Base-by-base conservation (phyloP, 2,113 vertebrate species). In the Actenoides lindsayi region DNA sequence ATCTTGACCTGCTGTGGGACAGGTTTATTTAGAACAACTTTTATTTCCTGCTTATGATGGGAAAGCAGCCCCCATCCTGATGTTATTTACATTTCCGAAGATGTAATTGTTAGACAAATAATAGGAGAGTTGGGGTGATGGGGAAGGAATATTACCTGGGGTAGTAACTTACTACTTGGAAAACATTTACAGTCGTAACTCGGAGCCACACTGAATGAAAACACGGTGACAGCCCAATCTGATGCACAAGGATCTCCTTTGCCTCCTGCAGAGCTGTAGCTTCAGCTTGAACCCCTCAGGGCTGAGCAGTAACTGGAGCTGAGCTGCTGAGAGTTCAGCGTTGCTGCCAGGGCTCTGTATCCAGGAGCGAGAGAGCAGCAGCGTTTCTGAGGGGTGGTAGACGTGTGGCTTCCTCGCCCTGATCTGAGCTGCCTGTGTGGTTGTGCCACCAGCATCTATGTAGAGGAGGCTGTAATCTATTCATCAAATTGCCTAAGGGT, bases 1-100 rank as follows among this genome's bases (percentile, higher is more conserved):
- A 89, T 44, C 75, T 46, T 92, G 83, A 81, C 94, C 92, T 97
- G 96, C 96, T 96, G 91, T 97, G 94, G 93, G 65, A 97, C 93
- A 91, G 91, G 91, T 97, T 97, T 97, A 96, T 97, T 97, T 62
- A 82, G 64, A 96, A 82, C 31, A 6, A 77, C 46, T 80, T 90
- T 57, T 69, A 91, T 77, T 91, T 92, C 81, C 89, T 31, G 21
- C 60, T 94, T n/a, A 48, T 3, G 41, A 46, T 87, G 89, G 73
- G 80, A 83, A 67, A 73, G 69, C 74, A 83, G 68, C 51, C 41
- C 81, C 89, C 76, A 92, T 83, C 81, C 57, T 48, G 77, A 16
- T 2, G 2, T 57, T 96, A 93, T 96, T 95, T 96, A 96, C 95
- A 94, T 70, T 87, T 89, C 76, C 87, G 77, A 90, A 92, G 83